Percentiles rank a stretch among this genome's conserved stretches.
These are phyloP conservation scores for Centroberyx gerrardi DNA, from an alignment of 2,797 vertebrate species.

Conservation along the genomic window DNA sequence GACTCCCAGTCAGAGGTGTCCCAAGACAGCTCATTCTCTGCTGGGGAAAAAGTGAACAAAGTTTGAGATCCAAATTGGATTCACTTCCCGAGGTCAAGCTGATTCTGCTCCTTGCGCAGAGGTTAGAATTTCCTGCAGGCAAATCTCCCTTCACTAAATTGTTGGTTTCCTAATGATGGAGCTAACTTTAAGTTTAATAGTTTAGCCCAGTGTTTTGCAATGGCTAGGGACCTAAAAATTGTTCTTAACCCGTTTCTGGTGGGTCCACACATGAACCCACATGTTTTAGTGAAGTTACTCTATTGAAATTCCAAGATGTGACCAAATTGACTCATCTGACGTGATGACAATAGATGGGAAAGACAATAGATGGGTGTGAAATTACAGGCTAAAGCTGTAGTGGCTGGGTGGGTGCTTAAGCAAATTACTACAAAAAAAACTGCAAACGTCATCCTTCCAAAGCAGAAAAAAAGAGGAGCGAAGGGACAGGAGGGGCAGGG, in stretches of 20 bases:
- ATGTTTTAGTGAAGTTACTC: neutral
- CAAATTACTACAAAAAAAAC: neutral
- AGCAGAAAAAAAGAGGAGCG: neutral
- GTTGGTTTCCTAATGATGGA: neutral
- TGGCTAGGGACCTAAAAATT: no score
- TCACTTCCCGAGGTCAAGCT: neutral
- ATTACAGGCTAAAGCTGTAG: neutral
- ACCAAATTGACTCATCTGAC: neutral
- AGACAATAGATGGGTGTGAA: neutral
- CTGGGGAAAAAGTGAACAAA: neutral
- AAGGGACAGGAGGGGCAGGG: neutral
- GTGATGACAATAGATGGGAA: neutral
- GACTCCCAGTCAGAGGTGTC: conserved; percentile 95
- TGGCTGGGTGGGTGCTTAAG: neutral
- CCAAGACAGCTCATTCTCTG: conserved; percentile 92
- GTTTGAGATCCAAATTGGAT: neutral
- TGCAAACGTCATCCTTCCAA: neutral
- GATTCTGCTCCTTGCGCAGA: neutral
- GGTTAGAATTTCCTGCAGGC: neutral
- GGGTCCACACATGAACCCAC: neutral
- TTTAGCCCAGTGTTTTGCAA: neutral
- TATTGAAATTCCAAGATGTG: neutral
- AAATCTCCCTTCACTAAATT: neutral
- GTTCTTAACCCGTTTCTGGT: neutral
- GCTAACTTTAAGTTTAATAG: neutral